These are phyloP conservation scores for Tapirus indicus DNA, from an alignment of 2,797 vertebrate genomes.

Conservation along the genomic window DNA sequence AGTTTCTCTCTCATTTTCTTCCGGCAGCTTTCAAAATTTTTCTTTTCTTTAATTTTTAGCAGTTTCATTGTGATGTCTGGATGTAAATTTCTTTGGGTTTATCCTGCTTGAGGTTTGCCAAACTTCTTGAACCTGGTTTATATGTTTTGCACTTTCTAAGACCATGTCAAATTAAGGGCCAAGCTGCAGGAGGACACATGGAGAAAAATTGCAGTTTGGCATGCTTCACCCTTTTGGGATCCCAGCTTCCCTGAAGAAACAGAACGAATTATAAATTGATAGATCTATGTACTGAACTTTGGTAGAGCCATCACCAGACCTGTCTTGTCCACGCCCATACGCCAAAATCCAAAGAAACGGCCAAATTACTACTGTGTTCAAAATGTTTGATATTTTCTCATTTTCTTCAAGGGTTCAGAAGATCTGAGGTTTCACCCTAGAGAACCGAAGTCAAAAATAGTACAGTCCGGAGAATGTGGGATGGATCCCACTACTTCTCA, in stretches of 20 bases:
- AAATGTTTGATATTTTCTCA: background rate
- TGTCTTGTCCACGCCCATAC: background rate
- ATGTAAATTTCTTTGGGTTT: too few species aligned
- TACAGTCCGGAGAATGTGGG: background rate
- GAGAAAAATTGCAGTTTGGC: background rate
- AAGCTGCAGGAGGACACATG: background rate
- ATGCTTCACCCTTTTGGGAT: background rate
- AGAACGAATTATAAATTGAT: background rate
- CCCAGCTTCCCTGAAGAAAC: background rate
- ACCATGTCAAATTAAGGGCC: too few species aligned
- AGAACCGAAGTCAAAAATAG: fast-evolving
- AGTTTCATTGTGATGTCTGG: too few species aligned
- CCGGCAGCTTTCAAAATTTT: too few species aligned
- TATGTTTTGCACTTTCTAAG: too few species aligned
- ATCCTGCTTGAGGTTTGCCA: too few species aligned
- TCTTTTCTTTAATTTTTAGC: too few species aligned
- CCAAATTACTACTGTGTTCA: too few species aligned
- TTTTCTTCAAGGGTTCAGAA: background rate
- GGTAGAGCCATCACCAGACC: too few species aligned
- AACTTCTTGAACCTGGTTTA: too few species aligned
- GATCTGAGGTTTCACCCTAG: background rate
- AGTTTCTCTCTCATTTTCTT: too few species aligned
- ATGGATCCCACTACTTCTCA: background rate
- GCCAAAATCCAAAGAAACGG: too few species aligned
- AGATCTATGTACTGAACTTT: background rate